Percentiles rank a stretch among this genome's conserved stretches.
Conservation (phyloP, 2,113 vertebrate genomes). For the Macrotis lagotis region DNA sequence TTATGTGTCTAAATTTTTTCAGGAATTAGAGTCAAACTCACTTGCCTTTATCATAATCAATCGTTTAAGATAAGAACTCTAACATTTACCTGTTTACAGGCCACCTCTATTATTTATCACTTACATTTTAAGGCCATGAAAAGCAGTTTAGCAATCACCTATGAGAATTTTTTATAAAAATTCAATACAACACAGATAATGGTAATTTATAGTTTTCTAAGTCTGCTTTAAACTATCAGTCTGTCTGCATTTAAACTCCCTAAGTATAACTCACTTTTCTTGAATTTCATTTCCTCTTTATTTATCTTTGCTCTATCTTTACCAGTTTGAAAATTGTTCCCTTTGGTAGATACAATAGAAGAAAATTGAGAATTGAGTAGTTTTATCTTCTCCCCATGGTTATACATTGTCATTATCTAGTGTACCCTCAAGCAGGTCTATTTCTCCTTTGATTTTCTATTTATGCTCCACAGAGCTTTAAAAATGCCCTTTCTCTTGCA, state of each 20-base stretch:
- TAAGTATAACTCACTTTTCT: background rate
- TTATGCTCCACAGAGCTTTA: background rate
- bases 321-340: background rate
- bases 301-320: background rate
- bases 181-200: background rate
- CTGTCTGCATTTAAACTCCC: background rate
- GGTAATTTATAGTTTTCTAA: background rate
- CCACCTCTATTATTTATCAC: background rate
- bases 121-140: background rate
- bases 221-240: no score
- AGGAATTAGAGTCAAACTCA: background rate
- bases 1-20: background rate
- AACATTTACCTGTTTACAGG: background rate
- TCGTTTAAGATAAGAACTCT: background rate
- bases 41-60: background rate
- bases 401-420: background rate
- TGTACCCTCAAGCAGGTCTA: background rate
- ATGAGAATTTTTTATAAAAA: background rate
- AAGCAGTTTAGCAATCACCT: background rate
- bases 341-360: background rate
- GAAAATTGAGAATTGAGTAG: background rate
- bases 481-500: background rate
- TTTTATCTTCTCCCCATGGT: background rate
- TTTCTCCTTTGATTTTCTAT: background rate
- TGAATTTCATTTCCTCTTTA: background rate